A percentile compares a stretch with the other conserved stretches of the same genome.
Evolutionary conservation across 64 coral and sea anemone species (phyloP).

Genomic region (Anthopleura sola): DNA sequence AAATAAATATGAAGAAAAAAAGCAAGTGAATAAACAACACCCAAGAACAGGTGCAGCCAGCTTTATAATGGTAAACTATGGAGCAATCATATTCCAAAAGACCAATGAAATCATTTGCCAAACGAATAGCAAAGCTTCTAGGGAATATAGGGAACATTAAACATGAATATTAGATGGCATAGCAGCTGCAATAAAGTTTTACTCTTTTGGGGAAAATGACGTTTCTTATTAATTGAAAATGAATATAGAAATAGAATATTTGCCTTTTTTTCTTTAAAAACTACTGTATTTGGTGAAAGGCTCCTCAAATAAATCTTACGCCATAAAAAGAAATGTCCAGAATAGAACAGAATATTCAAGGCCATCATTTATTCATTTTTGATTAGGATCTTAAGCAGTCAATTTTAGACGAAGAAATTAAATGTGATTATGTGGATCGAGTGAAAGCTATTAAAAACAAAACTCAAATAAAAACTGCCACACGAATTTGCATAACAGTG

Average conservation of each 20-base stretch:
- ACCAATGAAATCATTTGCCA: background rate
- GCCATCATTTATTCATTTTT: background rate
- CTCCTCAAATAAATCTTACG: too few species aligned
- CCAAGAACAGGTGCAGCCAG: background rate
- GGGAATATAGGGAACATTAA: background rate
- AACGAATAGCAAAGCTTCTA: background rate
- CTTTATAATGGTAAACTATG: background rate
- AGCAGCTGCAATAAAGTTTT: background rate
- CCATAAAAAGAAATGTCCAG: too few species aligned
- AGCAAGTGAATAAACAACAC: background rate
- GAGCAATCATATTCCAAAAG: background rate
- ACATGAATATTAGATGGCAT: background rate
- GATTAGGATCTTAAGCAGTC: background rate
- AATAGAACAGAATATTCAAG: too few species aligned
- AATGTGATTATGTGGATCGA: background rate
- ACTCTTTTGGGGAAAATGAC: background rate
- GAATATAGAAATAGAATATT: background rate
- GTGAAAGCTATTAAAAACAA: background rate
- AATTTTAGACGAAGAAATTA: background rate
- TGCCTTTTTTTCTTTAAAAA: background rate
- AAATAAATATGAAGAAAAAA: background rate
- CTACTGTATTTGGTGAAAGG: too few species aligned
- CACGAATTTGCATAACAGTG: background rate
- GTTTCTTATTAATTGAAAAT: background rate
- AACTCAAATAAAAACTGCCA: too few species aligned